These are phyloP conservation scores for Tyrannus savana DNA, from an alignment of 2,113 vertebrate genomes.

Conservation along the genomic window DNA sequence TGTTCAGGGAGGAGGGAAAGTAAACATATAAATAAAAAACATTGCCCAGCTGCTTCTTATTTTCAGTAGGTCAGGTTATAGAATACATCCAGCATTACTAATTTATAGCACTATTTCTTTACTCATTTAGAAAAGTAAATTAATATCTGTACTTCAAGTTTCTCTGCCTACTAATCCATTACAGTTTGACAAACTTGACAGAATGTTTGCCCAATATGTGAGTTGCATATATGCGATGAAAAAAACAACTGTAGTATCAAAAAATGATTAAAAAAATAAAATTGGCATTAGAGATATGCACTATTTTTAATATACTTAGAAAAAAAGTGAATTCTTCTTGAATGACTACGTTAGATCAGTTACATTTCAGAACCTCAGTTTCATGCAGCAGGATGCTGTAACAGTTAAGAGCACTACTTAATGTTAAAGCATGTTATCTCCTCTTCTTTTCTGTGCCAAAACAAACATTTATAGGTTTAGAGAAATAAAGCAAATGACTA, in stretches of 20 bases:
- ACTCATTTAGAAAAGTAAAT: neutral
- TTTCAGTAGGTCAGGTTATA: neutral
- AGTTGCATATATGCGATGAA: neutral
- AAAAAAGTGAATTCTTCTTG: neutral
- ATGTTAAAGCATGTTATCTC: neutral
- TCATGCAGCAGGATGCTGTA: neutral
- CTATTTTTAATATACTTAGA: neutral
- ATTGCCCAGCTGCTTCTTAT: neutral
- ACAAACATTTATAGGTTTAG: neutral
- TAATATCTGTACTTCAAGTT: neutral
- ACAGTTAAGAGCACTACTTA: neutral
- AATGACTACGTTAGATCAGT: neutral
- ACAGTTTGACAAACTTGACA: neutral
- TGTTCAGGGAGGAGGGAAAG: neutral
- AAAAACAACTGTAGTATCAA: neutral
- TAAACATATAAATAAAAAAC: neutral
- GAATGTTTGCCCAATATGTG: neutral
- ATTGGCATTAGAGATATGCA: too few species aligned
- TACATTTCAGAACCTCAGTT: neutral
- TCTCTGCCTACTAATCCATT: neutral
- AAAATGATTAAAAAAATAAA: neutral
- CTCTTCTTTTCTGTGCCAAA: neutral
- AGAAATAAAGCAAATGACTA: neutral
- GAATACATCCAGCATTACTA: neutral
- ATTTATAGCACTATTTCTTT: neutral